Evolutionary conservation across 1,140 invertebrate genomes (phyloP).

Genomic region (Drosophila watanabei): DNA sequence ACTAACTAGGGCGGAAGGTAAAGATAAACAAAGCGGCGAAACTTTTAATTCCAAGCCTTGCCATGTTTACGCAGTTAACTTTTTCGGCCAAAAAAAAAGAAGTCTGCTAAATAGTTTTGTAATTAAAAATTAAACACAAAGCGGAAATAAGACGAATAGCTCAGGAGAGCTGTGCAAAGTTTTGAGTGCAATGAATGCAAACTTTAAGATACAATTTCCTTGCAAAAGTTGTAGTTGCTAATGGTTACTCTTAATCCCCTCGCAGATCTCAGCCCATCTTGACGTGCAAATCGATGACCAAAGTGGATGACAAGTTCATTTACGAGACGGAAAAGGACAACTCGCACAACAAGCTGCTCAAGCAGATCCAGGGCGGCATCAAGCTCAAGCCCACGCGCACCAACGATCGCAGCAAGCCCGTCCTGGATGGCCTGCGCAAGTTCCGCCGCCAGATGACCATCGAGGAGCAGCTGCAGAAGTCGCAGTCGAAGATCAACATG

Average conservation of each 20-base stretch:
- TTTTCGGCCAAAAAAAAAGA: conserved; percentile 3
- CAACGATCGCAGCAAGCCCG: conserved; percentile 94
- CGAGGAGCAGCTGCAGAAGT: conserved; percentile 94
- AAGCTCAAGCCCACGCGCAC: conserved; percentile 91
- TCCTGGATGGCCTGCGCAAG: conserved; percentile 93
- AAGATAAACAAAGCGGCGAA: conserved; percentile 8
- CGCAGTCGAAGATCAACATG: conserved; percentile 88
- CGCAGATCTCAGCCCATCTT: conserved; percentile 88
- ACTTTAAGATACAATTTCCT: neutral
- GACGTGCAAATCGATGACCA: conserved; percentile 88
- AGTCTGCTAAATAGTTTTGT: conserved; percentile 14
- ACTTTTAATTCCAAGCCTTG: conserved; percentile 2
- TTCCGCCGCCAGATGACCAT: conserved; percentile 95
- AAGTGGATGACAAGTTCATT: conserved; percentile 92
- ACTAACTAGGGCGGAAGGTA: conserved; percentile 3
- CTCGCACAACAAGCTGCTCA: conserved; percentile 92
- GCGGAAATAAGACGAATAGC: neutral
- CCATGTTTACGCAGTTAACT: conserved; percentile 15
- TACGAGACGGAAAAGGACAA: conserved; percentile 95
- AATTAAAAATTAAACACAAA: neutral
- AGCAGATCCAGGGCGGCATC: conserved; percentile 93
- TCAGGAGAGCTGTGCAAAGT: neutral
- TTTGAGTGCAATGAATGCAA: neutral
- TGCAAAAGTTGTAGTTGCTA: neutral
- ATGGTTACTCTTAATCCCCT: neutral